Evolutionary conservation across 2,888 invertebrate species (phyloP), one percentile per base, ranked within the genome.

Genomic region (Melanotus villosus): DNA sequence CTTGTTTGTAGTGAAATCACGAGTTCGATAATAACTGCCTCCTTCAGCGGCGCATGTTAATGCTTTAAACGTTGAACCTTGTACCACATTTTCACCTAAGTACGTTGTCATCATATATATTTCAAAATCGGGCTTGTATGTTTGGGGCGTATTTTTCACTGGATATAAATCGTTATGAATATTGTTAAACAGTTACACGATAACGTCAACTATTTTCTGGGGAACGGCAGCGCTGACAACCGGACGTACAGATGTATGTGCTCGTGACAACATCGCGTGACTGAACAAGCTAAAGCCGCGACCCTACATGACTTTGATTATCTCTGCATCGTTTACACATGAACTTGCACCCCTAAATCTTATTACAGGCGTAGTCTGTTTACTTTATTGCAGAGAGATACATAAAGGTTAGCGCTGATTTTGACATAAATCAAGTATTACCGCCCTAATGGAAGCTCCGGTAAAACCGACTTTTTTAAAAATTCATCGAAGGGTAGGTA

Each of bases 221-320:
- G 76, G 74, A 65, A 73, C 69, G 73, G 70, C 66, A 68, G 70
- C 68, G 78, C 77, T 78, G 79, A 79, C 78, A 78, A 78, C 78
- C 79, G 76, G 77, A 78, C 76, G 77, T 75, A 75, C 72, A 77
- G 77, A 79, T 78, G 75, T 78, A 78, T 76, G 77, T 73, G 72
- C 71, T 77, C 77, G 78, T 78, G 77, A 78, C 79, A 76, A 73
- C 58, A 72, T 80, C 75, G 80, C 80, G 80, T 80, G 80, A 80
- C 80, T 73, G 58, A 71, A 70, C 70, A 72, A 75, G 69, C 65
- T 66, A 70, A 73, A 71, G 68, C 72, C 68, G 60, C 73, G 63
- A 71, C 75, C 73, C 69, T 65, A 73, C 66, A 73, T 70, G 67
- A 73, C 74, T 66, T 68, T 75, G 78, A 77, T 78, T 77, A 77